Evolutionary conservation across 2,888 invertebrate genomes (phyloP).

Genomic region (Meliscaeva auricollis): DNA sequence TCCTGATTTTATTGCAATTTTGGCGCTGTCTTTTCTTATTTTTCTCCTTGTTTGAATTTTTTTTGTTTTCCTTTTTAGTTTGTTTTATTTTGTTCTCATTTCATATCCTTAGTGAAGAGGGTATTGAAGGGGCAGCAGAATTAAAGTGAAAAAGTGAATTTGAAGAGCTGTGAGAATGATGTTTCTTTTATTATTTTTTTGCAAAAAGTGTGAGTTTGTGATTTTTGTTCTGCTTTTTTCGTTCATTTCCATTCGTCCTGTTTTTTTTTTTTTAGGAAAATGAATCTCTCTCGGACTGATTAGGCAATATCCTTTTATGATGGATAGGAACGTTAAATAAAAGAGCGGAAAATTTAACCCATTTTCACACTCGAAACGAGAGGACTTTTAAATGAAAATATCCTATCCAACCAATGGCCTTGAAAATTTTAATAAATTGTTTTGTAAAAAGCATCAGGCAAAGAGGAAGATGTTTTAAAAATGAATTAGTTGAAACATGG

Average conservation of each 20-base stretch:
- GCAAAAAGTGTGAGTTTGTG: too few relatives aligned
- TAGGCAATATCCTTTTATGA: constrained; percentile 55
- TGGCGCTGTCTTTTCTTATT: constrained; percentile 62
- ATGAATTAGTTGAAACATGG: background rate
- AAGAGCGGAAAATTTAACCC: constrained; percentile 34
- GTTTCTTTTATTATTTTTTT: constrained; percentile 21
- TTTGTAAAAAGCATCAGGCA: background rate
- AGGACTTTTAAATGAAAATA: constrained; percentile 22
- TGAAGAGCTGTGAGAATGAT: constrained; percentile 48
- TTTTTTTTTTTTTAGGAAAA: constrained; percentile 28
- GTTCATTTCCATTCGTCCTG: background rate
- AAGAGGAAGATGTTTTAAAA: background rate
- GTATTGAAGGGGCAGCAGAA: background rate
- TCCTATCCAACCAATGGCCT: background rate
- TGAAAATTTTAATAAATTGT: constrained; percentile 48
- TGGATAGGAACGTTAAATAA: constrained; percentile 47
- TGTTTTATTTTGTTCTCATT: background rate
- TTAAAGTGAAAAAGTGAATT: constrained; percentile 47
- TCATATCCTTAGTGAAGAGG: background rate
- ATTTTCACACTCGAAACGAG: constrained; percentile 35
- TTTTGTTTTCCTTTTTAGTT: constrained; percentile 14
- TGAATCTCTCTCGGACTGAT: constrained; percentile 64
- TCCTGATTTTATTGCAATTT: constrained; percentile 75
- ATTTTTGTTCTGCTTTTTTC: constrained; percentile 15
- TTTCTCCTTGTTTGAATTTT: constrained; percentile 23